Base-by-base conservation (phyloP, 2,888 invertebrate species). In the Azorinus chamasolen region DNA sequence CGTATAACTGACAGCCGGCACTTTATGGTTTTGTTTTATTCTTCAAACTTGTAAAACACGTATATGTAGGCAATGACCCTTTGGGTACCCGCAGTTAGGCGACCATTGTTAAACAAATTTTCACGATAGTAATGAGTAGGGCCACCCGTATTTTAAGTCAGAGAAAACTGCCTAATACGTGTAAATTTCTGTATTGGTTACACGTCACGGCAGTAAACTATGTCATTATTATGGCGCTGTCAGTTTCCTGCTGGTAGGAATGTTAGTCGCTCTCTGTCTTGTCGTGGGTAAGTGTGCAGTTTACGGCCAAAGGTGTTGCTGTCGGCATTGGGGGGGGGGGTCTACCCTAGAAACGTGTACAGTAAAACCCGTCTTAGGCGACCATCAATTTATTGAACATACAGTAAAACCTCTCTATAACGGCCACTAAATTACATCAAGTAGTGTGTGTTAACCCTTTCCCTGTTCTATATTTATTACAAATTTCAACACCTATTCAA, bases 11-110 rank as follows among this genome's bases (percentile, higher is more conserved):
- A 80, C 80, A 80, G 57, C 62, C 73, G 55, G 62, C 46, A 73
- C 68, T 80, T 80, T 76, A 73, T 69, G 62, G 72, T 65, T 69
- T 64, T 72, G 69, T 80, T 80, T 80, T 76, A 76, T 76, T 64
- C 53, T 53, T 54, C 55, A 41, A 43, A 41, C 65, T 27, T 62
- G 72, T 70, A 68, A 70, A 66, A 39, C 37, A 37, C 41, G 70
- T 69, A 65, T 54, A 71, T 64, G 76, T 70, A 76, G 62, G 72
- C 76, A 72, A 43, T 43, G 61, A n/a, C 27, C 62, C 53, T 53
- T 61, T 53, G 51, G 53, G 55, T 63, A 61, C 76, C 64, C 61
- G 43, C 68, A 45, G 64, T 53, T 64, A 32, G 39, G 50, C 8
- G n/a, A 32, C 65, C 57, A 76, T 76, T 76, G 73, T 76, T 72